Evolutionary conservation across 2,888 invertebrate genomes (phyloP).

Genomic region (Linhomoeus sp.): DNA sequence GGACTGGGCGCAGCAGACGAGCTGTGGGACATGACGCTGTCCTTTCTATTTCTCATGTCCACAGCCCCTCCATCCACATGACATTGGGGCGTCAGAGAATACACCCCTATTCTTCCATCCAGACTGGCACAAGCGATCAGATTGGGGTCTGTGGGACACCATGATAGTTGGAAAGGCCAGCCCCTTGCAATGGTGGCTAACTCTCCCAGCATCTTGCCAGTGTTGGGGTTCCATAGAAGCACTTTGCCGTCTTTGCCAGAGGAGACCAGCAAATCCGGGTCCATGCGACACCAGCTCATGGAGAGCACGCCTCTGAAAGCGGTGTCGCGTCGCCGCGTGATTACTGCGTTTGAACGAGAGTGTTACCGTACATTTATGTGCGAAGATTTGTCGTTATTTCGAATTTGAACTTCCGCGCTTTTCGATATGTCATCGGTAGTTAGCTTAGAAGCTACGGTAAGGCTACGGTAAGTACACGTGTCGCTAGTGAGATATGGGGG

Average conservation of each 20-base stretch:
- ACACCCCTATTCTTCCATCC: slow-evolving; percentile 66
- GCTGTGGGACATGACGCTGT: slow-evolving; percentile 15
- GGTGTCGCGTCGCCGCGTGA: too few species aligned
- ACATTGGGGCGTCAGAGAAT: slow-evolving; percentile 38
- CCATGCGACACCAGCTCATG: slow-evolving; percentile 68
- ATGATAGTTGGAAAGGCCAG: slow-evolving; percentile 56
- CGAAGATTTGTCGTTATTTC: too few species aligned
- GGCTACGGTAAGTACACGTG: too few species aligned
- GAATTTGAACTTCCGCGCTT: too few species aligned
- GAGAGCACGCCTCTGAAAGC: slow-evolving; percentile 53
- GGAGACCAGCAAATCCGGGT: slow-evolving; percentile 64
- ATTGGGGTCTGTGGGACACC: slow-evolving; percentile 71
- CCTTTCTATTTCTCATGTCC: slow-evolving; percentile 3
- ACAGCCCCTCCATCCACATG: too few species aligned
- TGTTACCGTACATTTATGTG: too few species aligned
- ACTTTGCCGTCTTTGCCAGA: slow-evolving; percentile 78
- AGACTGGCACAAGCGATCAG: slow-evolving; percentile 61
- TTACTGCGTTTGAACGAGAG: too few species aligned
- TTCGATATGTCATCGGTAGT: too few species aligned
- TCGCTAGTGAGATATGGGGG: too few species aligned
- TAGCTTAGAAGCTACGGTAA: too few species aligned
- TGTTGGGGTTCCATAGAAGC: slow-evolving; percentile 84
- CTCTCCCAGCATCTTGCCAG: slow-evolving; percentile 1
- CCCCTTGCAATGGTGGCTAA: neutral
- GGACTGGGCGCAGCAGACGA: slow-evolving; percentile 7